Percentiles rank a stretch among this genome's conserved stretches.
These are phyloP conservation scores for Pedetes capensis DNA, from an alignment of 2,113 vertebrate genomes.

Conservation along the genomic window DNA sequence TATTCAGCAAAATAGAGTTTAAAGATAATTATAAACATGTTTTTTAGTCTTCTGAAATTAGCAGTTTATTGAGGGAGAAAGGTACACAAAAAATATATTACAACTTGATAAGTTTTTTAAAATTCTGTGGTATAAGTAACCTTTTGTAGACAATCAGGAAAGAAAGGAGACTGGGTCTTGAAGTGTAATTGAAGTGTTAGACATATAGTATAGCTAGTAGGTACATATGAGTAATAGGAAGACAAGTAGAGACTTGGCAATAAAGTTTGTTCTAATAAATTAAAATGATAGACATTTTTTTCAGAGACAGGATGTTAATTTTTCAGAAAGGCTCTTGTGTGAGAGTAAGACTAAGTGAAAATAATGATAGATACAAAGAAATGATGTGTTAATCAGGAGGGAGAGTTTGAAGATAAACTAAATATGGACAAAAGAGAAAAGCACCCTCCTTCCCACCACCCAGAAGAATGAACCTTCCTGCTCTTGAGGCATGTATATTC, in stretches of 20 bases:
- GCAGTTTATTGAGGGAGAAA: not conserved
- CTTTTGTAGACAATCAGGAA: not conserved
- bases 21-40: not conserved
- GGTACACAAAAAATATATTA: not conserved
- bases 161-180: not conserved
- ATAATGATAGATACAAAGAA: not conserved
- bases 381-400: not conserved
- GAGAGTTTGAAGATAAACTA: not conserved
- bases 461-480: not conserved
- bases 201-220: not conserved
- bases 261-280: not conserved
- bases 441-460: not conserved
- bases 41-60: not conserved
- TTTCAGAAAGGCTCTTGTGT: not conserved
- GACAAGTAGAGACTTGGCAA: not conserved
- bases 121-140: not conserved
- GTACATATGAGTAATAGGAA: not conserved
- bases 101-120: not conserved
- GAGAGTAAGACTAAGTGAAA: not conserved
- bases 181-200: too few species aligned
- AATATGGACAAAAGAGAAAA: not conserved
- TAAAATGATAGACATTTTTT: too few species aligned
- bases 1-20: not conserved
- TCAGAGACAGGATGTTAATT: not conserved
- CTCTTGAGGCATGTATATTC: not conserved